Percentiles rank a stretch among this genome's conserved stretches.
These are phyloP conservation scores for Acromyrmex heyeri DNA, from an alignment of 1,140 invertebrate genomes.

Conservation along the genomic window DNA sequence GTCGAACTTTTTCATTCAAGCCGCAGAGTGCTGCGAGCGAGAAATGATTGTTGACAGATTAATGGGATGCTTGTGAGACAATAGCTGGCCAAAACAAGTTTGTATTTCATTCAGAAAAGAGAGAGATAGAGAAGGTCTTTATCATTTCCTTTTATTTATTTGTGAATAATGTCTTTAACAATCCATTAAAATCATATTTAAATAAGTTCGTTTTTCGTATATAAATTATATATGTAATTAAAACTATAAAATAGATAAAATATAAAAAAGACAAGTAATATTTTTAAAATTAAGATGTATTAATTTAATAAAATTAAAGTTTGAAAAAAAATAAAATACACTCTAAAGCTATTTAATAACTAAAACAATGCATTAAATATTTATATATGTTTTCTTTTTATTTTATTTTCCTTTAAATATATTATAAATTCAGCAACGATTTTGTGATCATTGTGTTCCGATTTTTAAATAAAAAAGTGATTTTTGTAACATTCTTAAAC, in stretches of 20 bases:
- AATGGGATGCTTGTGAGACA: constrained; percentile 45
- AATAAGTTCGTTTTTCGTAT: constrained; percentile 10
- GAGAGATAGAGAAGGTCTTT: constrained; percentile 4
- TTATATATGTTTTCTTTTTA: not conserved
- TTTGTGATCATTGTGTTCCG: not conserved
- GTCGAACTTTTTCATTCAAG: constrained; percentile 53
- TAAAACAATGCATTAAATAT: not conserved
- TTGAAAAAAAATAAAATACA: not conserved
- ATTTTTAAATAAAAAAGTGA: not conserved
- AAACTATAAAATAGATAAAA: not conserved
- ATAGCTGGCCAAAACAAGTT: constrained; percentile 28
- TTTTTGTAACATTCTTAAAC: not conserved
- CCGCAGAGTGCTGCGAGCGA: not conserved
- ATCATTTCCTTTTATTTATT: constrained; percentile 13
- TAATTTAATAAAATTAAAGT: not conserved
- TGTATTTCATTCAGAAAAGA: constrained; percentile 13
- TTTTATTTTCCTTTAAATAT: not conserved
- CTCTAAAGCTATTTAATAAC: not conserved
- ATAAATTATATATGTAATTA: not conserved
- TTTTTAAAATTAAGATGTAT: not conserved
- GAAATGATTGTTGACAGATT: constrained; percentile 56
- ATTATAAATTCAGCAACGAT: not conserved
- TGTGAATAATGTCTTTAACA: not conserved
- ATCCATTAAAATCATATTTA: not conserved
- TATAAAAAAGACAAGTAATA: not conserved